These are phyloP conservation scores for Drosophila flavopinicola DNA, from an alignment of 2,888 invertebrate genomes.

Conservation along the genomic window DNA sequence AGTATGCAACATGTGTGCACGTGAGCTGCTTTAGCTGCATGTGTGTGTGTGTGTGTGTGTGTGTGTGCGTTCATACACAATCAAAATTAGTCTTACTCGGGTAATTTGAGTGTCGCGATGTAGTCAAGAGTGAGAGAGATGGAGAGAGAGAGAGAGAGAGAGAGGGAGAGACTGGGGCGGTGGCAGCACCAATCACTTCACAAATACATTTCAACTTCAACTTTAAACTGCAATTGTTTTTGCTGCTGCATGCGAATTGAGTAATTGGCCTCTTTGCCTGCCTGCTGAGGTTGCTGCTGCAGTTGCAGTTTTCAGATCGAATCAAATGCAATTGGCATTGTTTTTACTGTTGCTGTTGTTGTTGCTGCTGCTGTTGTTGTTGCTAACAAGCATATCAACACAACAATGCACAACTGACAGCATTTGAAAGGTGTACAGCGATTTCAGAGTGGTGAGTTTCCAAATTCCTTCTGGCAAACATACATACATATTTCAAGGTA, in stretches of 20 bases:
- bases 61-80: slow-evolving; percentile 44
- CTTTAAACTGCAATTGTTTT: slow-evolving; percentile 72
- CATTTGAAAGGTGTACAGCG: slow-evolving; percentile 43
- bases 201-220: slow-evolving; percentile 61
- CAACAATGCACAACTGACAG: slow-evolving; percentile 7
- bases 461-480: not conserved
- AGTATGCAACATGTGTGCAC: slow-evolving; percentile 14
- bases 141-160: not conserved
- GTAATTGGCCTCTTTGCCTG: slow-evolving; percentile 65
- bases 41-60: slow-evolving; percentile 20
- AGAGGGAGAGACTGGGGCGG: slow-evolving; percentile 34
- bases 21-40: slow-evolving; percentile 42
- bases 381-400: slow-evolving; percentile 34
- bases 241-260: slow-evolving; percentile 58
- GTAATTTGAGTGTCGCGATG: slow-evolving; percentile 59
- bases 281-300: slow-evolving; percentile 2
- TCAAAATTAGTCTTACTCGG: slow-evolving; percentile 62
- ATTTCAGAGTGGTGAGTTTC: slow-evolving; percentile 5
- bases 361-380: slow-evolving; percentile 4
- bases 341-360: slow-evolving; percentile 6
- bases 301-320: slow-evolving; percentile 12
- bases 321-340: slow-evolving; percentile 50
- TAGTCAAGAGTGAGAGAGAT: slow-evolving; percentile 28
- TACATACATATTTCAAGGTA: too few relatives aligned
- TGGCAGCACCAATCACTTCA: slow-evolving; percentile 52